Evolutionary conservation across 2,888 invertebrate species (phyloP).

Genomic region (Pristionchus exspectatus): DNA sequence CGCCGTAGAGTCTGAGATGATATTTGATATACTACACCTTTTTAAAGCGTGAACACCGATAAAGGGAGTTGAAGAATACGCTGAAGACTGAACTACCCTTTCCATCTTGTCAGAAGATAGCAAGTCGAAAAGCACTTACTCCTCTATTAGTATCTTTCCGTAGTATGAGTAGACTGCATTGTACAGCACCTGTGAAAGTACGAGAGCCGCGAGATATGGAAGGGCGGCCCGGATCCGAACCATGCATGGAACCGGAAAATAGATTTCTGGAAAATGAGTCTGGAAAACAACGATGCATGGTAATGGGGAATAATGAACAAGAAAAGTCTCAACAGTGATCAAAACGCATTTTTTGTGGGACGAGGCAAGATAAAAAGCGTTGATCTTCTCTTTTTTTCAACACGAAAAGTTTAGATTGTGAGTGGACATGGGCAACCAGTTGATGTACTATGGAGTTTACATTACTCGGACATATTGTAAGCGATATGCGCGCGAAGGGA

Average conservation of each 20-base stretch:
- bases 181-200: background rate
- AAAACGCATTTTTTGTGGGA: no score
- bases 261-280: background rate
- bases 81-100: no score
- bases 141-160: background rate
- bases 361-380: no score
- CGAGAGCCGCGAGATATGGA: background rate
- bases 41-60: no score
- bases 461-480: no score
- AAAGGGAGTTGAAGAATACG: no score
- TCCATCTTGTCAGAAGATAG: no score
- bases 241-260: background rate
- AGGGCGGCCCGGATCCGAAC: background rate
- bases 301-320: background rate
- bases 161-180: background rate
- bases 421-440: no score
- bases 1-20: background rate
- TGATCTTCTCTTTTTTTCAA: no score
- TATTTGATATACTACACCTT: background rate
- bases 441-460: no score
- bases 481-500: background rate
- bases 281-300: background rate
- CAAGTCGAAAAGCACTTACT: background rate
- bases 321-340: no score
- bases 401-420: no score